These are phyloP conservation scores for Pachycephus smyrnensis DNA, from an alignment of 2,888 invertebrate genomes.

Conservation along the genomic window DNA sequence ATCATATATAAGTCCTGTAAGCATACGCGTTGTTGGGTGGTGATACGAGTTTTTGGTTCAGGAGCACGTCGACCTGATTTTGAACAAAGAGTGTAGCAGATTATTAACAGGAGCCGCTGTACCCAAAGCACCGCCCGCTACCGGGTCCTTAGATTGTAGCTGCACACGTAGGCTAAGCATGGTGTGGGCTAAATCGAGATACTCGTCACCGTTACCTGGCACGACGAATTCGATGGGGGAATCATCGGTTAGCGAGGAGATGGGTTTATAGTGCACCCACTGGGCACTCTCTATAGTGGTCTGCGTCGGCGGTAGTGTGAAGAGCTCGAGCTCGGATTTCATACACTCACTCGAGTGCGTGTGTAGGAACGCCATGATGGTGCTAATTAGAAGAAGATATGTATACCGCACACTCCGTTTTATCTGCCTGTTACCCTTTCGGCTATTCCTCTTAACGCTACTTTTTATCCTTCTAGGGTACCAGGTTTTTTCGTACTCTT, in stretches of 20 bases:
- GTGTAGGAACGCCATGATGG: conserved; percentile 35
- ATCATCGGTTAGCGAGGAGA: conserved; percentile 38
- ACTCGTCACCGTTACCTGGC: conserved; percentile 39
- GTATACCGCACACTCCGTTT: too few relatives aligned
- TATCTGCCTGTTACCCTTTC: too few relatives aligned
- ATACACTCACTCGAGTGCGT: conserved; percentile 34
- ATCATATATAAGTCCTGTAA: conserved; percentile 37
- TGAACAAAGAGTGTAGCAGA: conserved; percentile 35
- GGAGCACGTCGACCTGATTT: conserved; percentile 35
- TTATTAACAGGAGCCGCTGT: conserved; percentile 41
- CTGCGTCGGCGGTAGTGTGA: conserved; percentile 41
- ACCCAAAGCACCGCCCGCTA: too few relatives aligned
- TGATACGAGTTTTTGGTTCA: conserved; percentile 40
- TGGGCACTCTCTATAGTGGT: conserved; percentile 35
- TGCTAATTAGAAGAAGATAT: conserved; percentile 22
- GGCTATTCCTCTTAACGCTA: too few relatives aligned
- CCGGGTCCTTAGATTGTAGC: too few relatives aligned
- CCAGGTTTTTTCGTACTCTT: too few relatives aligned
- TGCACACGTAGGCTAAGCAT: conserved; percentile 33
- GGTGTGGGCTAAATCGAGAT: conserved; percentile 40
- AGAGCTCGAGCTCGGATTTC: conserved; percentile 39
- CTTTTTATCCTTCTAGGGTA: too few relatives aligned
- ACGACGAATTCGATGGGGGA: conserved; percentile 41
- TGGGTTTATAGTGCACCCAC: conserved; percentile 41
- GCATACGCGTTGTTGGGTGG: conserved; percentile 33